Evolutionary conservation across 2,113 vertebrate species (phyloP).

Genomic region (Engraulis encrasicolus): DNA sequence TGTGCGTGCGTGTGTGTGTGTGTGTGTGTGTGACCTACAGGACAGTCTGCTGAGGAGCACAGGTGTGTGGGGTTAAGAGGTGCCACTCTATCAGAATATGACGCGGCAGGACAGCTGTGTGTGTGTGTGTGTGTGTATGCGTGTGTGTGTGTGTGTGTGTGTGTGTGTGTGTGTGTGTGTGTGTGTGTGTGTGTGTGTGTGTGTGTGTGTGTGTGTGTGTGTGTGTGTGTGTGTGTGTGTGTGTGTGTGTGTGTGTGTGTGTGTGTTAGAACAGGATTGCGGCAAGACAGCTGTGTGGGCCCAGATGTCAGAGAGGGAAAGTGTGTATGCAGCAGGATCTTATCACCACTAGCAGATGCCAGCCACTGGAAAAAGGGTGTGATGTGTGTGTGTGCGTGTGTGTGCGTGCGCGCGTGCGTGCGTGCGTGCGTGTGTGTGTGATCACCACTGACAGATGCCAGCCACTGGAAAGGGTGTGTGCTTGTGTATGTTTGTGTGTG

Average conservation of each 20-base stretch:
- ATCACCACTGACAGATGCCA: no score
- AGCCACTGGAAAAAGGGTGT: neutral
- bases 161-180: slow-evolving; percentile 62
- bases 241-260: slow-evolving; percentile 63
- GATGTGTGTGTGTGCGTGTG: neutral
- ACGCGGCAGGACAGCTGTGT: slow-evolving; percentile 66
- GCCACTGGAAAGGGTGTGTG: no score
- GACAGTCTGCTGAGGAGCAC: neutral
- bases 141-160: slow-evolving; percentile 65
- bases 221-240: slow-evolving; percentile 62
- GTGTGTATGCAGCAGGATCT: slow-evolving; percentile 50
- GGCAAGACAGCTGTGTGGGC: slow-evolving; percentile 63
- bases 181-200: slow-evolving; percentile 63
- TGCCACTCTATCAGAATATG: slow-evolving; percentile 64
- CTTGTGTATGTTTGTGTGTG: no score
- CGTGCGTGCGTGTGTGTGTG: no score
- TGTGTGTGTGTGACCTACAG: neutral
- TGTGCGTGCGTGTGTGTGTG: neutral
- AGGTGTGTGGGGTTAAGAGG: slow-evolving; percentile 37
- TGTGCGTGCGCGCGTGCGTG: neutral
- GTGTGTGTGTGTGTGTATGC: slow-evolving; percentile 61
- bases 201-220: slow-evolving; percentile 63
- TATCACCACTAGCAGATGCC: slow-evolving; percentile 65
- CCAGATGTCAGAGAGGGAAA: slow-evolving; percentile 59
- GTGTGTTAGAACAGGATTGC: slow-evolving; percentile 61